Percentiles rank a stretch among this genome's conserved stretches.
Evolutionary conservation across 1,140 invertebrate species (phyloP).

Genomic region (Caenorhabditis tropicalis): DNA sequence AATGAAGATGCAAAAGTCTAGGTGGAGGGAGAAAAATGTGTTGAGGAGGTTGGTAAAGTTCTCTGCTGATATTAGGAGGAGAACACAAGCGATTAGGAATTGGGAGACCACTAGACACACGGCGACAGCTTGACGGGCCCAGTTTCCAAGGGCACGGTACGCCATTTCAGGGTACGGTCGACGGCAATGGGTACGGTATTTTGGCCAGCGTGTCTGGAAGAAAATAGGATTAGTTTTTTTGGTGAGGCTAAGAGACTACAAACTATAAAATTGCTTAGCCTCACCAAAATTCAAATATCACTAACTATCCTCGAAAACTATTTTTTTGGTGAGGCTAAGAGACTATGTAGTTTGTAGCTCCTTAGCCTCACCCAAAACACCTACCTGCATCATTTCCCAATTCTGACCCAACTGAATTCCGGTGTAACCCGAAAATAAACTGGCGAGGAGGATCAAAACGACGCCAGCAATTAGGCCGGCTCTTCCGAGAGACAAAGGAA

Average conservation of each 20-base stretch:
- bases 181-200: conserved; percentile 54
- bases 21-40: conserved; percentile 38
- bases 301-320: too few species aligned
- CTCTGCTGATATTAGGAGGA: conserved; percentile 51
- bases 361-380: background rate
- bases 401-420: conserved; percentile 49
- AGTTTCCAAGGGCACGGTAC: conserved; percentile 51
- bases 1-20: conserved; percentile 58
- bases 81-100: conserved; percentile 52
- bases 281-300: too few species aligned
- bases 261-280: too few species aligned
- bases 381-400: conserved; percentile 52
- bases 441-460: conserved; percentile 23
- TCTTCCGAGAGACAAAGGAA: conserved; percentile 27
- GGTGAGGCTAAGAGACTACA: too few species aligned
- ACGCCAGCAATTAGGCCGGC: conserved; percentile 14
- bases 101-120: conserved; percentile 48
- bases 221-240: too few species aligned
- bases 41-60: conserved; percentile 52
- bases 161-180: conserved; percentile 58
- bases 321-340: too few species aligned
- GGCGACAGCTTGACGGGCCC: conserved; percentile 42
- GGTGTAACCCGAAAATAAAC: conserved; percentile 44
- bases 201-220: conserved; percentile 51
- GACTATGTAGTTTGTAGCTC: too few species aligned